phyloP scores from a whole-genome alignment of 1,140 invertebrate species.

The Listronotus oregonensis region DNA sequence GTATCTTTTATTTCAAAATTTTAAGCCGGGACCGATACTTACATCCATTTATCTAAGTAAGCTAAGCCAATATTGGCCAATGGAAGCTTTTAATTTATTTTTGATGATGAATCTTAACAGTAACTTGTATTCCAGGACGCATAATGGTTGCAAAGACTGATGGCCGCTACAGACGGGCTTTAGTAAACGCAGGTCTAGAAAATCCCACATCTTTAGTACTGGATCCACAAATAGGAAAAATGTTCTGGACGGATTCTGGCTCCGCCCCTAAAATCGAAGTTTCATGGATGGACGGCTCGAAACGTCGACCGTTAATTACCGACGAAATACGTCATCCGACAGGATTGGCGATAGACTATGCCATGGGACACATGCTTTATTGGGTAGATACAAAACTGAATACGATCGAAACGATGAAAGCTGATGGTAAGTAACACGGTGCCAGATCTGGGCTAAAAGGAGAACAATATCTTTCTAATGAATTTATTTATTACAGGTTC shows the following conservation, averaged over 20 bases:
- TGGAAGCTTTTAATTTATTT: too few relatives aligned
- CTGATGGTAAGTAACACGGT: slow-evolving; percentile 68
- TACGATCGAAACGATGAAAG: slow-evolving; percentile 86
- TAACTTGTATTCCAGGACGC: background rate
- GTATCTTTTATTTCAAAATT: too few relatives aligned
- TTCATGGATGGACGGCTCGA: slow-evolving; percentile 95
- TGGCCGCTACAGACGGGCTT: slow-evolving; percentile 82
- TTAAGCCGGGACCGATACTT: too few relatives aligned
- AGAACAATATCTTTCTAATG: too few relatives aligned
- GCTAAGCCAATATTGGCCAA: too few relatives aligned
- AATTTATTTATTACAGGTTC: slow-evolving; percentile 35
- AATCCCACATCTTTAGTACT: slow-evolving; percentile 84
- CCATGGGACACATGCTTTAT: slow-evolving; percentile 87
- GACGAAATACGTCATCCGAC: slow-evolving; percentile 81
- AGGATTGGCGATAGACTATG: slow-evolving; percentile 87
- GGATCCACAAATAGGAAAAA: slow-evolving; percentile 81
- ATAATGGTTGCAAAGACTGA: slow-evolving; percentile 89
- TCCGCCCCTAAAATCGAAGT: slow-evolving; percentile 84
- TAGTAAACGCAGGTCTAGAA: slow-evolving; percentile 74
- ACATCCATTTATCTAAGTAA: too few relatives aligned
- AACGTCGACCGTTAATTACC: slow-evolving; percentile 77
- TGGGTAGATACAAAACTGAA: slow-evolving; percentile 96
- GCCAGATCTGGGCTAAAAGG: too few relatives aligned
- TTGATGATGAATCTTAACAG: too few relatives aligned
- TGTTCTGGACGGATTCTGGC: slow-evolving; percentile 91